phyloP scores from a whole-genome alignment of 2,888 invertebrate genomes.

The Stegophylla sp. region DNA sequence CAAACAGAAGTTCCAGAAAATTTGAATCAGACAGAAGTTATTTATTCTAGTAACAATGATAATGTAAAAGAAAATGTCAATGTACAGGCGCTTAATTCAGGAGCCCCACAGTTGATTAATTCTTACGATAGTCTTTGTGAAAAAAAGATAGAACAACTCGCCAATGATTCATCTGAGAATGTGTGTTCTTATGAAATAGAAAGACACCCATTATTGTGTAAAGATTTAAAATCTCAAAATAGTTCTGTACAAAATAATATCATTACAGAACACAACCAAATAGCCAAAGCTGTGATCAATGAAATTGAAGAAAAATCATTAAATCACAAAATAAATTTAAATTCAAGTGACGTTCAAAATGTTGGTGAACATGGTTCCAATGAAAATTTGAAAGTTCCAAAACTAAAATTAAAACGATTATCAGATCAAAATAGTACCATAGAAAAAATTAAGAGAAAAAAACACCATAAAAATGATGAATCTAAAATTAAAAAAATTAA shows the following conservation, averaged over 20 bases:
- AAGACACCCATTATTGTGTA: not conserved
- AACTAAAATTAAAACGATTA: constrained; percentile 19
- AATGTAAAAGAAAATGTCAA: constrained; percentile 5
- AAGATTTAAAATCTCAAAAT: not conserved
- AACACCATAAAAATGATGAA: constrained; percentile 9
- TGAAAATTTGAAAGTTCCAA: constrained; percentile 19
- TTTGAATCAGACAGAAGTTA: not conserved
- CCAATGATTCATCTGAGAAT: not conserved
- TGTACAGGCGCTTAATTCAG: not conserved
- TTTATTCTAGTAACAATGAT: not conserved
- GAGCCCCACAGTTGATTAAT: not conserved
- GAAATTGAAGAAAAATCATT: not conserved
- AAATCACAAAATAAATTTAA: not conserved
- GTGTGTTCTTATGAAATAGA: not conserved
- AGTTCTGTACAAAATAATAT: not conserved
- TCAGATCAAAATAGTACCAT: not conserved
- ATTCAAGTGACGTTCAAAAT: not conserved
- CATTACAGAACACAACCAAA: not conserved
- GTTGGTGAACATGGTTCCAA: not conserved
- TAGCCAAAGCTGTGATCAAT: not conserved
- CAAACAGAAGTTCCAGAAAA: not conserved
- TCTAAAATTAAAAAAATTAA: constrained; percentile 6
- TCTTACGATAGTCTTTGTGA: not conserved
- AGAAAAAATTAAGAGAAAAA: not conserved
- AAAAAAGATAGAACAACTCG: not conserved